These are phyloP conservation scores for Triplophysa siluroides DNA, from an alignment of 2,113 vertebrate species.

Conservation along the genomic window DNA sequence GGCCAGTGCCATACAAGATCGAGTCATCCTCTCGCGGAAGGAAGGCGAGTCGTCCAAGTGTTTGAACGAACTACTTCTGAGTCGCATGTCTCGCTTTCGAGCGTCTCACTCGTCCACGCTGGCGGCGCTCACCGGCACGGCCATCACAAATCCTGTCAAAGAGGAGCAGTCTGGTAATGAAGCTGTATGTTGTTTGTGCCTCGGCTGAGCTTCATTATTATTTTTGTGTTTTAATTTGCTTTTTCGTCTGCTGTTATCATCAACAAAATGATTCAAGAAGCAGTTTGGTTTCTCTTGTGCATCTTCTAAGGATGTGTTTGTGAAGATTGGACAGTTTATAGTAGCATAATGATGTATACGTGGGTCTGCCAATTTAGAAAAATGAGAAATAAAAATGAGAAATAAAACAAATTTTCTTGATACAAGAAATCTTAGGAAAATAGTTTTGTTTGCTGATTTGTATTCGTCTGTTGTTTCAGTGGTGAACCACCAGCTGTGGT, in stretches of 20 bases:
- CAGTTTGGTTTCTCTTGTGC: too few relatives aligned
- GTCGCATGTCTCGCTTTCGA: slow-evolving; percentile 92
- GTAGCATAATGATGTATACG: too few relatives aligned
- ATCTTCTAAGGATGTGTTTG: too few relatives aligned
- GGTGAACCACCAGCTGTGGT: slow-evolving; percentile 95
- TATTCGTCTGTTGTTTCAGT: slow-evolving; percentile 58
- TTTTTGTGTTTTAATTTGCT: background rate
- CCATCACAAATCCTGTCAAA: slow-evolving; percentile 96
- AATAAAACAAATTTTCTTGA: too few relatives aligned
- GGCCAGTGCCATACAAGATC: slow-evolving; percentile 87
- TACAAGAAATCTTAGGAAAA: too few relatives aligned
- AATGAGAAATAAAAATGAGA: too few relatives aligned
- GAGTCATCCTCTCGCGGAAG: slow-evolving; percentile 92
- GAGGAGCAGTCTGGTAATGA: slow-evolving; percentile 93
- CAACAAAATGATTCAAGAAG: too few relatives aligned
- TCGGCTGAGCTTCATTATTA: background rate
- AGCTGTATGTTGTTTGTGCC: background rate
- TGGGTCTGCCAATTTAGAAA: too few relatives aligned
- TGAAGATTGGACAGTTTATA: too few relatives aligned
- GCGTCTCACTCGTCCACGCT: slow-evolving; percentile 94
- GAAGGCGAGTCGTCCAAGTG: slow-evolving; percentile 98
- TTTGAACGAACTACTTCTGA: slow-evolving; percentile 97
- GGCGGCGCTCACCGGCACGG: slow-evolving; percentile 94
- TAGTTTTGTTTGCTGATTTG: background rate
- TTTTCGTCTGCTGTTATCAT: too few relatives aligned